Base-by-base conservation (phyloP, 1,140 invertebrate species). In the Lordiphosa stackelbergi region DNA sequence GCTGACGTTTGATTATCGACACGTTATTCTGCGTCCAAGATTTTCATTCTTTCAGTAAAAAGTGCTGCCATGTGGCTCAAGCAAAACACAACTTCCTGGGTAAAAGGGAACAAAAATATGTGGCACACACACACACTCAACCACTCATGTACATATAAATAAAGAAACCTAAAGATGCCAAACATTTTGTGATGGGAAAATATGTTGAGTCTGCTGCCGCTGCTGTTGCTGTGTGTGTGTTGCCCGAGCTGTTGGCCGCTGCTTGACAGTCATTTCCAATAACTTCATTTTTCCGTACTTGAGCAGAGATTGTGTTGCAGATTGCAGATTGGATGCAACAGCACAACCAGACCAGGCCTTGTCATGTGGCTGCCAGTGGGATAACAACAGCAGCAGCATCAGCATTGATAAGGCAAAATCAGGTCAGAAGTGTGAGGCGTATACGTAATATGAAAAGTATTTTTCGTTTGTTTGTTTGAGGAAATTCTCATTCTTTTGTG, bases 251-350 rank as follows among this genome's bases (percentile, higher is more conserved):
- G 74, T 51, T 73, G 75, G 63, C 54, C 69, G 58, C 52, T 68
- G 54, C 66, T 71, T 83, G 75, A 79, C 77, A 83, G 75, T 83
- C 75, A 79, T 83, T 79, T 79, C 75, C 75, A 79, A 79, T 79
- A 79, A 79, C 77, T 79, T 79, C 77, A 79, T 79, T 79, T 79
- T 79, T 79, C 72, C 72, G 75, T 83, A 75, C 77, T 83, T 79
- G 77, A 77, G 75, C 77, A 75, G 72, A 83, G 75, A 79, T 79
- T 79, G 77, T 79, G 75, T 83, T 79, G 77, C 72, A 79, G 74
- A 79, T 79, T 79, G 75, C 63, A 71, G 66, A 60, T 51, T 55
- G 54, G 35, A 59, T 56, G 62, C 62, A 70, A 69, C 69, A 48
- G 22, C 7, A 42, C 24, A 22, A 52, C n/a, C 13, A 37, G 13